Percentiles rank a stretch among this genome's conserved stretches.
Conservation (phyloP, 2,888 invertebrate genomes). For the Drosophila neonasuta region DNA sequence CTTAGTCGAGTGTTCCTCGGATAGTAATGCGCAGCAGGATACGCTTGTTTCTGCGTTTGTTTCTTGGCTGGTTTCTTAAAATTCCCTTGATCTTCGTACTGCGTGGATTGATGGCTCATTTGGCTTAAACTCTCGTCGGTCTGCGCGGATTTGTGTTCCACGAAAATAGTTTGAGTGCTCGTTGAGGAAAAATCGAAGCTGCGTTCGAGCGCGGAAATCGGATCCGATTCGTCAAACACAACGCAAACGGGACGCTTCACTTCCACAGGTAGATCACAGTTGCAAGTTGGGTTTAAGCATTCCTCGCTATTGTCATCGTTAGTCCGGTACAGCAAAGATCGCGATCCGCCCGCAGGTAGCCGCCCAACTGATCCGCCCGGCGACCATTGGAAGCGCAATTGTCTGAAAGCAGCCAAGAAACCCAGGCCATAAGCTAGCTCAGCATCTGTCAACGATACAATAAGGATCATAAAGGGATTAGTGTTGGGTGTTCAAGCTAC, state of each 20-base stretch:
- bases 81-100: not conserved
- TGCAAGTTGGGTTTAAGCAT: not conserved
- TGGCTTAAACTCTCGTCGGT: not conserved
- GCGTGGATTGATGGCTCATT: constrained; percentile 2
- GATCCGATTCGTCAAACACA: constrained; percentile 25
- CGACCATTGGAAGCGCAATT: not conserved
- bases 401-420: constrained; percentile 4
- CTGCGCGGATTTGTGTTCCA: constrained; percentile 20
- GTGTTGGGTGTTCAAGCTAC: constrained; percentile 14
- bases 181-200: not conserved
- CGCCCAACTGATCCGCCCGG: not conserved
- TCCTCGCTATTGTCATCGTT: not conserved
- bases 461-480: constrained; percentile 24
- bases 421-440: not conserved
- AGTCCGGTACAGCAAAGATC: constrained; percentile 13
- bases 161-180: constrained; percentile 7
- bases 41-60: not conserved
- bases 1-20: not conserved
- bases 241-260: constrained; percentile 7
- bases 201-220: constrained; percentile 13
- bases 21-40: not conserved
- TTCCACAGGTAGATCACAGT: constrained; percentile 13
- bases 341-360: constrained; percentile 45
- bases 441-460: constrained; percentile 49
- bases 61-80: not conserved